Evolutionary conservation across 2,113 vertebrate genomes (phyloP).

Genomic region (Falcunculus frontatus): DNA sequence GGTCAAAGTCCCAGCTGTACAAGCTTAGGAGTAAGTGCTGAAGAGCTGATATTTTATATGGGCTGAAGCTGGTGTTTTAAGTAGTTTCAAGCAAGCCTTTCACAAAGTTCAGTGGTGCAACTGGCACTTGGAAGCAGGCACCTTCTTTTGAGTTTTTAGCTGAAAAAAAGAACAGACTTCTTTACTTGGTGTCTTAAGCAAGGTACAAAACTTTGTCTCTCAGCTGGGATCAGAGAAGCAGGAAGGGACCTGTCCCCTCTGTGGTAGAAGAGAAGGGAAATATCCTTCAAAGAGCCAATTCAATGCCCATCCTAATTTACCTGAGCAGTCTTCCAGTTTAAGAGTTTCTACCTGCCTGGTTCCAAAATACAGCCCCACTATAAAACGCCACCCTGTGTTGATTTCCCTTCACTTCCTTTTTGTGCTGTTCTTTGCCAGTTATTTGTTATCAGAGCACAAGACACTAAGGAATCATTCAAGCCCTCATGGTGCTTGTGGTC

Average conservation of each 20-base stretch:
- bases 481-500: neutral
- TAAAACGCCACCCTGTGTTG: neutral
- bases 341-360: neutral
- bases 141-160: neutral
- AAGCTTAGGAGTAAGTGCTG: neutral
- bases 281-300: neutral
- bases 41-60: neutral
- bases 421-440: neutral
- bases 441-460: neutral
- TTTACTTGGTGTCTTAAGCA: neutral
- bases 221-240: neutral
- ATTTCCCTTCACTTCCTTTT: neutral
- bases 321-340: neutral
- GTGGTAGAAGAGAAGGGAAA: neutral
- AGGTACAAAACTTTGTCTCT: neutral
- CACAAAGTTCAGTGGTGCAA: neutral
- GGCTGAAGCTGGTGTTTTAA: neutral
- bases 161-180: neutral
- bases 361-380: neutral
- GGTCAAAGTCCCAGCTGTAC: slow-evolving; percentile 19
- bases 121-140: neutral
- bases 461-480: neutral
- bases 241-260: neutral
- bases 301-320: neutral
- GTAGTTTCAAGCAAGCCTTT: neutral